Base-by-base conservation (phyloP, 2,113 vertebrate genomes). In the Aphyosemion australe region DNA sequence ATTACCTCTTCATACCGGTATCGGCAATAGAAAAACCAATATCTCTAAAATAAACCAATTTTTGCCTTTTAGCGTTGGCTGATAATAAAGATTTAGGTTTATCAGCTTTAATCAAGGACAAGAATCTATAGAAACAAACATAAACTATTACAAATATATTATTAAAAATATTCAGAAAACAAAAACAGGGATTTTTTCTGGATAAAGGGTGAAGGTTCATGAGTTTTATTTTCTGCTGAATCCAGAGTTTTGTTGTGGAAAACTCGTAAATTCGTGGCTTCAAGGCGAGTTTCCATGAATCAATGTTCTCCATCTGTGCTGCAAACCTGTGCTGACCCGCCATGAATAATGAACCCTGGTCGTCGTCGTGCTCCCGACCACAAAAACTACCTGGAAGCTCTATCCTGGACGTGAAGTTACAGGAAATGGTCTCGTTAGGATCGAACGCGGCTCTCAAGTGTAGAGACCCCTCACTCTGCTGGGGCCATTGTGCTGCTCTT, bases 271-370 rank as follows among this genome's bases (percentile, higher is more conserved):
- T 45, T 21, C 16, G 18, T n/a, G 41, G 41, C 59, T 82, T 82
- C 69, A 43, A 18, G n/a, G 11, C 26, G 46, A 72, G 46, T 87
- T 88, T 88, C 79, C 78, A 72, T 55, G 5, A 88, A 92, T 92
- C 90, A 66, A 90, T 92, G 83, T 51, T 73, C 65, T 90, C 88
- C 89, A 83, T 89, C 86, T 90, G 69, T 31, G 54, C 79, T 74
- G 55, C 61, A 76, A 84, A 89, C 86, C 85, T 79, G 84, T 26
- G 42, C 66, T 88, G 91, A 90, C 91, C 91, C 58, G 43, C 49
- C 66, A 89, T 93, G 83, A 93, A 93, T 93, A 91, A 93, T 93
- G 83, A 71, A 93, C 90, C 73, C 74, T 34, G 50, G 65, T 84
- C 58, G 31, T 80, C 32, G 60, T 83, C 21, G 55, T 61, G 76